A percentile compares a stretch with the other conserved stretches of the same genome.
Conservation (phyloP, 2,888 invertebrate genomes). For the Caenorhabditis sp. region DNA sequence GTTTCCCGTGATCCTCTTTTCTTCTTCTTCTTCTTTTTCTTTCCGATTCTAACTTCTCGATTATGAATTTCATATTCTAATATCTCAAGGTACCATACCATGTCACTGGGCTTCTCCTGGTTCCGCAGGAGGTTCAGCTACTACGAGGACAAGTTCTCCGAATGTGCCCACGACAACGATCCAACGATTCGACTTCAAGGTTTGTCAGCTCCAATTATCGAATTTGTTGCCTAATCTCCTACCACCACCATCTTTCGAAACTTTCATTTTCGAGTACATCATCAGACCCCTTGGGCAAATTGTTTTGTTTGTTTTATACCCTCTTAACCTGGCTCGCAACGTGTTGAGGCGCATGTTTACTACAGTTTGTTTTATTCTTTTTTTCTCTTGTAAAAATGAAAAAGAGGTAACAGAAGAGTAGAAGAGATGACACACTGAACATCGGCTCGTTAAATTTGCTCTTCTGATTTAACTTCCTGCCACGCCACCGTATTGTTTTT, state of each 20-base stretch:
- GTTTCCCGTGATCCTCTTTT: not conserved
- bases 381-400: not conserved
- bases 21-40: not conserved
- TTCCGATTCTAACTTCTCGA: not conserved
- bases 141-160: slow-evolving; percentile 49
- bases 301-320: slow-evolving; percentile 56
- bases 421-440: slow-evolving; percentile 42
- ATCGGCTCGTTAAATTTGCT: slow-evolving; percentile 25
- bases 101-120: slow-evolving; percentile 64
- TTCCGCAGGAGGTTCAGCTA: slow-evolving; percentile 63
- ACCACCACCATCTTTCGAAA: slow-evolving; percentile 2
- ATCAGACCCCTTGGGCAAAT: slow-evolving; percentile 29
- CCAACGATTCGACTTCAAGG: slow-evolving; percentile 59
- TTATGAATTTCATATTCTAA: not conserved
- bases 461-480: slow-evolving; percentile 36
- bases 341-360: slow-evolving; percentile 54
- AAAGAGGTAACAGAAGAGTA: not conserved
- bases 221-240: slow-evolving; percentile 21
- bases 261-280: slow-evolving; percentile 41
- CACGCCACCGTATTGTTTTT: not conserved
- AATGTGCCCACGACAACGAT: slow-evolving; percentile 58
- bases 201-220: slow-evolving; percentile 35
- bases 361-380: slow-evolving; percentile 42
- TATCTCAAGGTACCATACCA: slow-evolving; percentile 42
- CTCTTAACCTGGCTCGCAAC: slow-evolving; percentile 59